A percentile compares a stretch with the other conserved stretches of the same genome.
Conservation (phyloP, 2,113 vertebrate genomes). For the Channa argus region DNA sequence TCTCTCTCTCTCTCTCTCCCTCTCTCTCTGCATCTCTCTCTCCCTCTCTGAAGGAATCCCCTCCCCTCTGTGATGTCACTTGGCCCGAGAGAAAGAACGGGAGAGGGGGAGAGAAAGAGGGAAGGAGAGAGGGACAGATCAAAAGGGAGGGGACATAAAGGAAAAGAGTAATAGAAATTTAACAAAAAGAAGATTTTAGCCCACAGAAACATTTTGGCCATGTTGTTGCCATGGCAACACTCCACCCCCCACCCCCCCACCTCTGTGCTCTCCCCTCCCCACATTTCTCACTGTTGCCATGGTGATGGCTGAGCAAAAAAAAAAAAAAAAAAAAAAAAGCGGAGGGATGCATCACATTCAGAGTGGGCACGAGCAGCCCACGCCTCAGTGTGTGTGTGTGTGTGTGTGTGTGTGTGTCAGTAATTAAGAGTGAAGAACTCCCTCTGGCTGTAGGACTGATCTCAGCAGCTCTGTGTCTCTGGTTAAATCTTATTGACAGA, state of each 20-base stretch:
- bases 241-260: conserved; percentile 32
- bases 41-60: conserved; percentile 57
- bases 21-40: neutral
- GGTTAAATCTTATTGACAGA: too few species aligned
- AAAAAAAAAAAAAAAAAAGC: conserved; percentile 4
- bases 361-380: conserved; percentile 51
- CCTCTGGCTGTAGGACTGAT: too few species aligned
- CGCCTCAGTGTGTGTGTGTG: conserved; percentile 34
- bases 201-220: neutral
- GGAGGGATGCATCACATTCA: conserved; percentile 40
- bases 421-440: too few species aligned
- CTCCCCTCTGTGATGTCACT: conserved; percentile 70
- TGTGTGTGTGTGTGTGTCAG: conserved; percentile 10
- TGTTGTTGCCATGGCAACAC: conserved; percentile 75
- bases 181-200: conserved; percentile 19
- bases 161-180: neutral
- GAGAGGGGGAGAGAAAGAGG: conserved; percentile 1
- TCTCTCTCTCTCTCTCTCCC: conserved; percentile 5
- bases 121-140: neutral
- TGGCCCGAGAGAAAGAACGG: neutral
- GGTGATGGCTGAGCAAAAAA: conserved; percentile 22
- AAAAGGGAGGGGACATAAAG: neutral
- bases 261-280: neutral
- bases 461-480: too few species aligned
- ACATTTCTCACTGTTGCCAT: conserved; percentile 55